A percentile compares a stretch with the other conserved stretches of the same genome.
phyloP scores from a whole-genome alignment of 1,140 invertebrate species.

The Argopecten irradians region DNA sequence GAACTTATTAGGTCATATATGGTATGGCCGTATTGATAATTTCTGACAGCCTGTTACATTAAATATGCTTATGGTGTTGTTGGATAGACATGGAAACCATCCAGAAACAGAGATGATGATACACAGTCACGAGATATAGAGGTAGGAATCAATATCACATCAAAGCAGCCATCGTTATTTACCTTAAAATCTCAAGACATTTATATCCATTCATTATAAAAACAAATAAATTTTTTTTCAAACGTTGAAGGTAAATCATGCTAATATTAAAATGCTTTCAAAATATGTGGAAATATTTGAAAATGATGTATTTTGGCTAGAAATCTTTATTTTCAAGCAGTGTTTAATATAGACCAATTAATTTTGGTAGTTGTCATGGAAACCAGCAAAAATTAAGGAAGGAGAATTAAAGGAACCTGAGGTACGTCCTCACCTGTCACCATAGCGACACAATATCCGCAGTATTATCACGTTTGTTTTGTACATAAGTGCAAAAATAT shows the following conservation, averaged over 20 bases:
- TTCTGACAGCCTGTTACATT: neutral
- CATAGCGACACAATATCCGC: neutral
- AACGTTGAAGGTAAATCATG: neutral
- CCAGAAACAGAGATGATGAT: constrained; percentile 7
- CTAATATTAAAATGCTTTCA: no score
- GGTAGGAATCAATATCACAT: neutral
- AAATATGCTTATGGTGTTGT: neutral
- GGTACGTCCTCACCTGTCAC: constrained; percentile 14
- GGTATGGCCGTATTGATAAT: neutral
- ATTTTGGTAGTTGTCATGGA: constrained; percentile 21
- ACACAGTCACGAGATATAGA: constrained; percentile 16
- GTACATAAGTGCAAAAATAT: neutral
- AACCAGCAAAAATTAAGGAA: constrained; percentile 7
- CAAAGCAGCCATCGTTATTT: neutral
- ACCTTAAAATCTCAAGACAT: no score
- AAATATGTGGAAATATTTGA: neutral
- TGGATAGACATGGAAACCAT: constrained; percentile 21
- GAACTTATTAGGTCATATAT: neutral
- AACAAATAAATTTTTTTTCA: neutral
- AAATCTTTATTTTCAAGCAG: neutral
- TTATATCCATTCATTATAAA: neutral
- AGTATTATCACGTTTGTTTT: neutral
- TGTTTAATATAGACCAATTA: neutral
- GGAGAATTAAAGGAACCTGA: neutral
- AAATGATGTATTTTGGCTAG: neutral